Percentiles rank a stretch among this genome's conserved stretches.
Conservation (phyloP, 2,888 invertebrate genomes). For the Dinocampus coccinellae region DNA sequence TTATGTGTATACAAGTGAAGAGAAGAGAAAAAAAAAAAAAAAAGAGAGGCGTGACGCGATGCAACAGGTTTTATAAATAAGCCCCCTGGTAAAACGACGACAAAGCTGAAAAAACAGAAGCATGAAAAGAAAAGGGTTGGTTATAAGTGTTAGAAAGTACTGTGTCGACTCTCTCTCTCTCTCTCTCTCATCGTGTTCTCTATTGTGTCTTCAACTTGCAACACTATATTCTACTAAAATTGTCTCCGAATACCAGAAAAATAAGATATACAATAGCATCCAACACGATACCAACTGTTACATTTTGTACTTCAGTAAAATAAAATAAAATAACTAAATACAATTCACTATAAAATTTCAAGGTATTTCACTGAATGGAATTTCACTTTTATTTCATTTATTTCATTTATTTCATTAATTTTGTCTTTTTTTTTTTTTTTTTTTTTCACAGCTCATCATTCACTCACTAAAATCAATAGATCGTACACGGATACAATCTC, state of each 20-base stretch:
- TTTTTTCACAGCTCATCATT: background rate
- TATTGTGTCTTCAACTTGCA: constrained; percentile 27
- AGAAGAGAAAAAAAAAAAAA: background rate
- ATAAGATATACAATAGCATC: background rate
- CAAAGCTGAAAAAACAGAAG: too few relatives aligned
- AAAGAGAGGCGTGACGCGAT: constrained; percentile 28
- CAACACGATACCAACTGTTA: background rate
- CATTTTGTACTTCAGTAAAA: too few relatives aligned
- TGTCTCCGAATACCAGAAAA: background rate
- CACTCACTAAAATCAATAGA: background rate
- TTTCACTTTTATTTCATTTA: too few relatives aligned
- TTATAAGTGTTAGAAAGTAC: constrained; percentile 7
- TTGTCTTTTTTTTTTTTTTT: too few relatives aligned
- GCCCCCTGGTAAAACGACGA: constrained; percentile 23
- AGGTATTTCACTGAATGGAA: too few relatives aligned
- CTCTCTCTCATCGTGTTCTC: constrained; percentile 20
- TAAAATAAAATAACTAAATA: too few relatives aligned
- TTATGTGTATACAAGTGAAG: background rate
- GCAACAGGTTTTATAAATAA: constrained; percentile 48
- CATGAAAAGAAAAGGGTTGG: constrained; percentile 8
- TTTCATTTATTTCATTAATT: too few relatives aligned
- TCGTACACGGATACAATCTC: background rate
- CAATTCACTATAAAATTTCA: too few relatives aligned
- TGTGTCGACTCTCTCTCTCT: constrained; percentile 5
- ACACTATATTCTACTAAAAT: constrained; percentile 20